Evolutionary conservation across 2,113 vertebrate species (phyloP).

Genomic region (Grammomys dolichurus): DNA sequence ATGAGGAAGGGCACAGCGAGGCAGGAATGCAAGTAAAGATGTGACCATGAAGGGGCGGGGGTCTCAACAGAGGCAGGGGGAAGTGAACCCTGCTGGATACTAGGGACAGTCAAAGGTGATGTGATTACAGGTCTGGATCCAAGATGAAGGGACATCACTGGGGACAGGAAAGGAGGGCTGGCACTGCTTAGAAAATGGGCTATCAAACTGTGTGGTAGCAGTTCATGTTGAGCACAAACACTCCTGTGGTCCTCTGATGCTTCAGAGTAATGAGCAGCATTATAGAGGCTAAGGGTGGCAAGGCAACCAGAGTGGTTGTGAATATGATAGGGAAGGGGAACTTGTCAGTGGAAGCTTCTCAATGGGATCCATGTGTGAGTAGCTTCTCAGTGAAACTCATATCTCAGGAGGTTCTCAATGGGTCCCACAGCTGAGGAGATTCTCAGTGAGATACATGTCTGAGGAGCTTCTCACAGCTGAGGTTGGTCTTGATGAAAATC

Average conservation of each 20-base stretch:
- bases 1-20: not conserved
- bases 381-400: not conserved
- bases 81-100: not conserved
- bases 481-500: not conserved
- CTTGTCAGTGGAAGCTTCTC: not conserved
- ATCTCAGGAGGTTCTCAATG: not conserved
- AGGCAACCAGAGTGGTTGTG: not conserved
- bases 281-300: not conserved
- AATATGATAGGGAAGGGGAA: fast-evolving
- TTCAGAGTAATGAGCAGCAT: not conserved
- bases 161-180: not conserved
- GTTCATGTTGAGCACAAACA: not conserved
- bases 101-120: not conserved
- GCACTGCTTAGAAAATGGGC: not conserved
- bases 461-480: not conserved
- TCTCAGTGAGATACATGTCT: not conserved
- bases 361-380: not conserved
- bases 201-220: not conserved
- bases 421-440: no score
- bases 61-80: not conserved
- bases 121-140: not conserved
- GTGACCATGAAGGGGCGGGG: not conserved
- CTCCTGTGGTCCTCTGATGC: not conserved
- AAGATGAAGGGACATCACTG: not conserved
- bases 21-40: fast-evolving